Conservation (phyloP, 2,113 vertebrate genomes). For the Apistogramma diplotaenia region DNA sequence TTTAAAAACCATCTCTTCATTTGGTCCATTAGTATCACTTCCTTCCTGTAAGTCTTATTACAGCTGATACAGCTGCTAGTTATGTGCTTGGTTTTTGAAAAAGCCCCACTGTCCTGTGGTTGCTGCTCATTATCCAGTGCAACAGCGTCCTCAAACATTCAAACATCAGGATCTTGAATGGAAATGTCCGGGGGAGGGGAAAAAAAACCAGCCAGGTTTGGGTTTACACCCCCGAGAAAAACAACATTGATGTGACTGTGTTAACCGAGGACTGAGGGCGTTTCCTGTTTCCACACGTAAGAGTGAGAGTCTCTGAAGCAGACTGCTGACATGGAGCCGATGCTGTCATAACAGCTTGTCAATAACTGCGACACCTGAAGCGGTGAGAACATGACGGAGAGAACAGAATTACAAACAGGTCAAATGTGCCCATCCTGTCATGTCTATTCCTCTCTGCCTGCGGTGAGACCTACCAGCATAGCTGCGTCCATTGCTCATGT, state of each 20-base stretch:
- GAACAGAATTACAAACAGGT: not conserved
- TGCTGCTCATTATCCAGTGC: constrained; percentile 23
- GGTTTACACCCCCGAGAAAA: not conserved
- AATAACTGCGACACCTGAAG: constrained; percentile 91
- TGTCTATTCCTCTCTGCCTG: not conserved
- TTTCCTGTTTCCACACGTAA: not conserved
- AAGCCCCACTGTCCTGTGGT: not conserved
- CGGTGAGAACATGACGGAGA: not conserved
- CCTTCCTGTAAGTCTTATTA: not conserved
- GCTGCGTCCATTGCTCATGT: constrained; percentile 96
- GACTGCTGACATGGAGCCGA: not conserved
- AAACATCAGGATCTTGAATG: not conserved
- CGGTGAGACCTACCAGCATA: constrained; percentile 82
- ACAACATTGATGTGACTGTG: not conserved
- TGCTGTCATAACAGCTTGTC: constrained; percentile 87
- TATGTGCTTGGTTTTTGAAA: constrained; percentile 19
- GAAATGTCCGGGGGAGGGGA: not conserved
- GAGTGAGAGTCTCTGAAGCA: not conserved
- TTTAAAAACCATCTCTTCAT: not conserved
- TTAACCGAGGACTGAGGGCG: not conserved
- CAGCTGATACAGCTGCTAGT: constrained; percentile 43
- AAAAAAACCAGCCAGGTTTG: not conserved
- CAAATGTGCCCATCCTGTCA: not conserved
- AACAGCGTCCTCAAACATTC: not conserved
- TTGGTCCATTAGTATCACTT: not conserved